Evolutionary conservation across 2,113 vertebrate genomes (phyloP).

Genomic region (Helogale parvula): DNA sequence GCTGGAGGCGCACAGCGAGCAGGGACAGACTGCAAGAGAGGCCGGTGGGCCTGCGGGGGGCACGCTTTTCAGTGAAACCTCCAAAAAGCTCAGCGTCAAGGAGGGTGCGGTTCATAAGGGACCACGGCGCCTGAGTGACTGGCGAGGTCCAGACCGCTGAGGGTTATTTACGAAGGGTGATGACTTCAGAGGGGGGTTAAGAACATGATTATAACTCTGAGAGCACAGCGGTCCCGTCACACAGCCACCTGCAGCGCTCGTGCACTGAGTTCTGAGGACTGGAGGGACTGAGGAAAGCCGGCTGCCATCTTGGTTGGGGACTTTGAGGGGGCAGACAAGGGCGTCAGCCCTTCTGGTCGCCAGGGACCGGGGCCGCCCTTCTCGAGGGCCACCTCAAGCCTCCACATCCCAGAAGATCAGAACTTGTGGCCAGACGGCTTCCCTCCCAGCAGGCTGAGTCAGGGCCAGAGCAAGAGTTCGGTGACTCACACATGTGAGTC

Average conservation of each 20-base stretch:
- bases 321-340: not conserved
- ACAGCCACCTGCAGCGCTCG: not conserved
- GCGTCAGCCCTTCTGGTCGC: too few relatives aligned
- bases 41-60: not conserved
- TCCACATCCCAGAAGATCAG: not conserved
- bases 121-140: not conserved
- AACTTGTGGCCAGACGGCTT: not conserved
- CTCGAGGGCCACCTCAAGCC: not conserved
- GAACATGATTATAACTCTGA: not conserved
- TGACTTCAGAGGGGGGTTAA: not conserved
- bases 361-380: not conserved
- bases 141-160: not conserved
- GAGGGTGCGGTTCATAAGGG: rapidly evolving
- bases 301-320: not conserved
- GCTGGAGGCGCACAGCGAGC: not conserved
- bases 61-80: not conserved
- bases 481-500: rapidly evolving
- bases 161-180: not conserved
- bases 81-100: rapidly evolving
- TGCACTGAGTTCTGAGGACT: not conserved
- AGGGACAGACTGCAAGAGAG: not conserved
- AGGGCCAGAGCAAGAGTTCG: not conserved
- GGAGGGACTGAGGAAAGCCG: not conserved
- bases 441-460: not conserved
- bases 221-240: rapidly evolving